A percentile compares a stretch with the other conserved stretches of the same genome.
phyloP scores from a whole-genome alignment of 2,888 invertebrate species.

The Xylota segnis region DNA sequence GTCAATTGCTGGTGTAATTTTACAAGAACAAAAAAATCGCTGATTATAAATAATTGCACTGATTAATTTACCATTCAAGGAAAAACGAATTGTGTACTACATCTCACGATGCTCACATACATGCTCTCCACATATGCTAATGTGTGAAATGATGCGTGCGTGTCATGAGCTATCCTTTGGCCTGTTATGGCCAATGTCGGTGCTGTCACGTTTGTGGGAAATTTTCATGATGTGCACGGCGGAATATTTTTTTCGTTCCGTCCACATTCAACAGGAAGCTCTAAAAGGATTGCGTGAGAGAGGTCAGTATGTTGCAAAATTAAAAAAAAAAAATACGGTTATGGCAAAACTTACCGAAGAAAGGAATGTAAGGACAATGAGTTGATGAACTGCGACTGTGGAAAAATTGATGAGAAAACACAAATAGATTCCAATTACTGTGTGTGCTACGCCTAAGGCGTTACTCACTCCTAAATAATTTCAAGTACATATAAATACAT shows the following conservation, averaged over 20 bases:
- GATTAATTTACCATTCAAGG: constrained; percentile 49
- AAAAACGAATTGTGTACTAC: constrained; percentile 5
- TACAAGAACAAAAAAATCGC: constrained; percentile 36
- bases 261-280: constrained; percentile 60
- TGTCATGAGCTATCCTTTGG: constrained; percentile 63
- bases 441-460: neutral
- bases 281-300: constrained; percentile 57
- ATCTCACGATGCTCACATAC: constrained; percentile 36
- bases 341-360: constrained; percentile 4
- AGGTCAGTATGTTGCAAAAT: constrained; percentile 54
- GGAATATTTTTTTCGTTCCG: constrained; percentile 5
- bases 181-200: constrained; percentile 63
- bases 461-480: neutral
- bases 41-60: constrained; percentile 62
- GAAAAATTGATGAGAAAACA: neutral
- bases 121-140: constrained; percentile 63
- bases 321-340: too few species aligned
- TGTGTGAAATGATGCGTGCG: constrained; percentile 68
- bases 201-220: constrained; percentile 64
- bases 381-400: neutral
- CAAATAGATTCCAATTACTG: neutral
- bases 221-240: constrained; percentile 55
- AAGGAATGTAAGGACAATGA: neutral
- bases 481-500: too few species aligned
- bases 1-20: constrained; percentile 30